phyloP scores from a whole-genome alignment of 2,888 invertebrate species.

The Thalpophila matura region DNA sequence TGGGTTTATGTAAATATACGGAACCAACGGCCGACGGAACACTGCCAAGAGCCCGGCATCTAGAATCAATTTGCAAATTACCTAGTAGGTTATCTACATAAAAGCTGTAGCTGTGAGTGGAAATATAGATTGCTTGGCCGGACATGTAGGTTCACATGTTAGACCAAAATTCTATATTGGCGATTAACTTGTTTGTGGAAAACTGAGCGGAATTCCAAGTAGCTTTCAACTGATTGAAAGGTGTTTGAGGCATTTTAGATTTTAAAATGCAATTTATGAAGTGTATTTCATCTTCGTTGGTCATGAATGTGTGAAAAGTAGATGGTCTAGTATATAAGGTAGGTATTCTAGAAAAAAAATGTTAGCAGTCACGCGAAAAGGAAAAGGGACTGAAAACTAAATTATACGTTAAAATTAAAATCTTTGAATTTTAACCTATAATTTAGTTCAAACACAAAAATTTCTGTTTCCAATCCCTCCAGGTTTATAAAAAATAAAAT shows the following conservation, averaged over 20 bases:
- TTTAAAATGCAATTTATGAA: conserved; percentile 14
- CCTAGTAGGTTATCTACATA: conserved; percentile 57
- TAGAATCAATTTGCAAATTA: conserved; percentile 76
- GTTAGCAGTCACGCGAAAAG: too few relatives aligned
- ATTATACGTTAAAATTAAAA: too few relatives aligned
- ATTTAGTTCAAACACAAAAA: too few relatives aligned
- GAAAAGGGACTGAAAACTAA: too few relatives aligned
- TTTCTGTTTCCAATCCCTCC: too few relatives aligned
- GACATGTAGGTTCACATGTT: conserved; percentile 43
- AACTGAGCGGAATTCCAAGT: conserved; percentile 32
- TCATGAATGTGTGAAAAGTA: background rate
- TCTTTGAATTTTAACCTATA: too few relatives aligned
- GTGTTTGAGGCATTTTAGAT: conserved; percentile 14
- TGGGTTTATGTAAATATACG: conserved; percentile 62
- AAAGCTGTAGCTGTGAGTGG: conserved; percentile 35
- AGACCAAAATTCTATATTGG: conserved; percentile 44
- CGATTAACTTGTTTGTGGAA: conserved; percentile 45
- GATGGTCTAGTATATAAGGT: too few relatives aligned
- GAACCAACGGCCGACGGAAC: conserved; percentile 55
- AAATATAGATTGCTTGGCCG: conserved; percentile 44
- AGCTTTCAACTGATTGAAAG: conserved; percentile 53
- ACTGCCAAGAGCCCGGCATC: conserved; percentile 68
- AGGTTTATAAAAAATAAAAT: too few relatives aligned
- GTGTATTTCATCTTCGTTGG: conserved; percentile 6
- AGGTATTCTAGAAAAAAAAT: too few relatives aligned